Conservation (phyloP, 2,888 invertebrate species). For the Andrena chrysosceles region DNA sequence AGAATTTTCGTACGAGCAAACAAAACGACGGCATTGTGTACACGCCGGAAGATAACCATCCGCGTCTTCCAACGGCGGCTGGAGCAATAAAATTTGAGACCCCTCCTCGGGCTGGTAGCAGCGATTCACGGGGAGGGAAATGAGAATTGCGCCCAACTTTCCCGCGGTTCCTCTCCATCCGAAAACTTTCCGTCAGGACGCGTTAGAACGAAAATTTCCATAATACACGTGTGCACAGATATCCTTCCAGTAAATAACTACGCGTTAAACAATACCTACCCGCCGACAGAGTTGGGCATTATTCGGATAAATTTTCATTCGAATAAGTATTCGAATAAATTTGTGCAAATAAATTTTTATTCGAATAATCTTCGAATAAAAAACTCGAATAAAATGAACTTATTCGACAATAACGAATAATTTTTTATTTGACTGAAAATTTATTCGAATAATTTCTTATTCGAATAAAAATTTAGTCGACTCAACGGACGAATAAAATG, state of each 20-base stretch:
- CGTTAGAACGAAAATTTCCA: neutral
- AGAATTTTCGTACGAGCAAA: conserved; percentile 57
- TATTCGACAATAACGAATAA: too few relatives aligned
- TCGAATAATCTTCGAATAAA: too few relatives aligned
- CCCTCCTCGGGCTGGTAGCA: conserved; percentile 2
- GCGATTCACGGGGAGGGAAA: conserved; percentile 3
- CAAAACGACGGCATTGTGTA: conserved; percentile 36
- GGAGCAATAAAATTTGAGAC: conserved; percentile 27
- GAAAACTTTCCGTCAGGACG: neutral
- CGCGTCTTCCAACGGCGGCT: neutral
- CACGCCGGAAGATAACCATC: conserved; percentile 33
- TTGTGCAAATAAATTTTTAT: too few relatives aligned
- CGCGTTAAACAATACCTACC: neutral
- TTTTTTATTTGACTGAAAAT: too few relatives aligned
- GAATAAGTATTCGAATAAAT: too few relatives aligned
- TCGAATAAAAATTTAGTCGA: too few relatives aligned
- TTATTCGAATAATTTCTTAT: too few relatives aligned
- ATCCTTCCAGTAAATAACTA: too few relatives aligned
- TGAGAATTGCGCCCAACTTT: conserved; percentile 6
- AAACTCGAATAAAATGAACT: too few relatives aligned
- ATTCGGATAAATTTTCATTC: too few relatives aligned
- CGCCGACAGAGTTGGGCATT: too few relatives aligned
- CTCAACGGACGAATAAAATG: too few relatives aligned
- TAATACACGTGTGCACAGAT: neutral
- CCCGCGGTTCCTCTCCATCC: neutral